Evolutionary conservation across 1,140 invertebrate genomes (phyloP), one percentile per base, ranked within the genome.

Genomic region (Gryllus bimaculatus): DNA sequence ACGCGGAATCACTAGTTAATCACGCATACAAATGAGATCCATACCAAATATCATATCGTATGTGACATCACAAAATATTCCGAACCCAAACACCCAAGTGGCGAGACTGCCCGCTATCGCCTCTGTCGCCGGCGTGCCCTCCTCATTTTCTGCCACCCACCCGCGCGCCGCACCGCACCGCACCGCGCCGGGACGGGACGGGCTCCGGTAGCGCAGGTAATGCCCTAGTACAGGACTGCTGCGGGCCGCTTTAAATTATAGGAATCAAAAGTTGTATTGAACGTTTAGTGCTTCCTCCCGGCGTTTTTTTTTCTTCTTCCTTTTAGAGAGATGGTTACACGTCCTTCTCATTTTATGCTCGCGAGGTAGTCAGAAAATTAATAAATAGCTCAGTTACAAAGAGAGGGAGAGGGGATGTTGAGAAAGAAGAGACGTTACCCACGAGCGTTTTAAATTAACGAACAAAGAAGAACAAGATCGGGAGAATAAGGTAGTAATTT

Each of bases 231-330:
- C 10, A 18, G 54, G 54, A 10, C 10, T 10, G 54, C 18, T 13
- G 10, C 10, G 18, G 54, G 10, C 18, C 54, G 18, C 10, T 66
- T 66, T 66, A 66, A 66, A 66, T 66, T 66, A 66, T 66, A 66
- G 54, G 54, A 66, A 66, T 66, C 54, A 66, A 66, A 66, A 66
- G 10, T 66, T 66, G 54, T 66, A 66, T 66, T 66, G 54, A 66
- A 66, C 54, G 54, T 66, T 66, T 66, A 66, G 54, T 66, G 54
- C 54, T 66, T 66, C 54, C 54, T 66, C 10, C 54, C 54, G 18
- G 54, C 54, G 18, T 3, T 66, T 66, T 66, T 66, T 66, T 66
- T n/a, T n/a, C n/a, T n/a, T 66, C 54, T 10, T 66, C 18, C 54
- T 10, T 66, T 10, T 66, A 10, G 54, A 66, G 54, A 66, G 7